These are phyloP conservation scores for Bedellia somnulentella DNA, from an alignment of 2,888 invertebrate genomes.

Conservation along the genomic window DNA sequence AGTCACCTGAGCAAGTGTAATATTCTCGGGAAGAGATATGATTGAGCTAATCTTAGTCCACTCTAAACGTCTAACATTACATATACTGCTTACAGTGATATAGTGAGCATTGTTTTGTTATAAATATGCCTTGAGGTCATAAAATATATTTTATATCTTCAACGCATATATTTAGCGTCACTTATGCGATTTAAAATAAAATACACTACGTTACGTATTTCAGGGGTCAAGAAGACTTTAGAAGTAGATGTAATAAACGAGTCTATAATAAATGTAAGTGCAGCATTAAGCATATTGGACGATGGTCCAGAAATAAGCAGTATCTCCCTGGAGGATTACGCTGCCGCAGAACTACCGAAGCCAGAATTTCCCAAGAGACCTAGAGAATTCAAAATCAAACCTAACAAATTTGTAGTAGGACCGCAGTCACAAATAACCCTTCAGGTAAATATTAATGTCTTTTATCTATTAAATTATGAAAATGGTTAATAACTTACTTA, in stretches of 20 bases:
- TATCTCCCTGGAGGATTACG: constrained; percentile 46
- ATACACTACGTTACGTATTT: too few species aligned
- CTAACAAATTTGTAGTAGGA: constrained; percentile 40
- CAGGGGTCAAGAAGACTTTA: constrained; percentile 50
- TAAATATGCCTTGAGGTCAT: too few species aligned
- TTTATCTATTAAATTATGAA: too few species aligned
- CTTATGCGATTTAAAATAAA: too few species aligned
- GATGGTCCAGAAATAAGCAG: constrained; percentile 59
- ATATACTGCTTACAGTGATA: too few species aligned
- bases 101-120: too few species aligned
- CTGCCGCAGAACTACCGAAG: constrained; percentile 29
- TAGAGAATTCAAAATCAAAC: constrained; percentile 55
- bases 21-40: too few species aligned
- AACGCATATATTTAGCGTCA: too few species aligned
- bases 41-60: too few species aligned
- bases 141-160: too few species aligned
- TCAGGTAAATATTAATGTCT: constrained; percentile 37
- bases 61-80: too few species aligned
- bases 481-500: neutral
- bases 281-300: constrained; percentile 39
- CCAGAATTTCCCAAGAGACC: constrained; percentile 39
- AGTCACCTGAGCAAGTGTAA: too few species aligned
- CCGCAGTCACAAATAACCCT: constrained; percentile 41
- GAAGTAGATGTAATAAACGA: constrained; percentile 54
- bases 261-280: constrained; percentile 57